Evolutionary conservation across 2,113 vertebrate species (phyloP).

Genomic region (Promerops cafer): DNA sequence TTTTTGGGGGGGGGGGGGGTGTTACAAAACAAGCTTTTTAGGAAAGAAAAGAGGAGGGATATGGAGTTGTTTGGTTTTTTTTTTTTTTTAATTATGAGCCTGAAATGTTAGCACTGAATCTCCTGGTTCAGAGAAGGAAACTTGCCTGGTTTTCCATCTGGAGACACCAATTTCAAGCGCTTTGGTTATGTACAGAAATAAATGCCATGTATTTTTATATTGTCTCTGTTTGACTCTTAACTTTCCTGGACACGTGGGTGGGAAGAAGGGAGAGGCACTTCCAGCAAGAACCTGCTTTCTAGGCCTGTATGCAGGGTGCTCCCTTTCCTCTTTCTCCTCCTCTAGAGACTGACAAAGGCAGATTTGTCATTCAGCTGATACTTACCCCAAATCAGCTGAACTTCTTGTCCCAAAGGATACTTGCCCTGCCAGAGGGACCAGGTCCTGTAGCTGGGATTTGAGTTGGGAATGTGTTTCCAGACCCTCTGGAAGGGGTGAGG

Average conservation of each 20-base stretch:
- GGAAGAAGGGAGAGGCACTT: not conserved
- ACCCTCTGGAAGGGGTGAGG: not conserved
- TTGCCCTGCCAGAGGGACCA: not conserved
- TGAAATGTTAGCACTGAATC: not conserved
- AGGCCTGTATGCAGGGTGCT: not conserved
- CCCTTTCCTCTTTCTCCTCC: not conserved
- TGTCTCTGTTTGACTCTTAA: not conserved
- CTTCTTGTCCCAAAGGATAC: not conserved
- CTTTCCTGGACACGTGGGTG: not conserved
- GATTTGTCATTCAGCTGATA: not conserved
- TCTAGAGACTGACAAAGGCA: not conserved
- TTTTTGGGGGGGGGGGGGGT: not conserved
- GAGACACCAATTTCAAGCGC: fast-evolving
- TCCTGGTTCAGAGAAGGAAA: not conserved
- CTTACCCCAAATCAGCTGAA: not conserved
- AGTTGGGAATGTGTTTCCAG: not conserved
- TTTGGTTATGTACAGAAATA: not conserved
- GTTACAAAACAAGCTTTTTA: not conserved
- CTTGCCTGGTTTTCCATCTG: not conserved
- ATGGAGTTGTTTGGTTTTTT: not conserved
- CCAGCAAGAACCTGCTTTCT: not conserved
- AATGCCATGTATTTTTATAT: not conserved
- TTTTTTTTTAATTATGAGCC: not conserved
- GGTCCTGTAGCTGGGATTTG: not conserved
- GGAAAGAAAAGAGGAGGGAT: not conserved